Evolutionary conservation across 2,888 invertebrate genomes (phyloP).

Genomic region (Oconnorella tubifera): DNA sequence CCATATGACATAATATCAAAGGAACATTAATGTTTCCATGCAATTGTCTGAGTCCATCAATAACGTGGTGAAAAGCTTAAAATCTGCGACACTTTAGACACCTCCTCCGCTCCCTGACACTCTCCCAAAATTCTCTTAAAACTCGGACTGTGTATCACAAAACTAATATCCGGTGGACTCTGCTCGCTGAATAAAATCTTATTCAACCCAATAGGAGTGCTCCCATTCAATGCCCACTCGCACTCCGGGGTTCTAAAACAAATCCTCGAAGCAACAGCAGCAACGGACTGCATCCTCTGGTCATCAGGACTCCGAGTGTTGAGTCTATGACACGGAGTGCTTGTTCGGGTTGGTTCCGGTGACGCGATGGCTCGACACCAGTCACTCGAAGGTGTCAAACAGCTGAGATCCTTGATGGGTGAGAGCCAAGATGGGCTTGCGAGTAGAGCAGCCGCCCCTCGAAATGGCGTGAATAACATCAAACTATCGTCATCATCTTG

Average conservation of each 20-base stretch:
- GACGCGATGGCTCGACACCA: background rate
- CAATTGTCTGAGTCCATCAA: too few species aligned
- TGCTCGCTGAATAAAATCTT: background rate
- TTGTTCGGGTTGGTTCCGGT: background rate
- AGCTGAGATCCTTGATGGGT: conserved; percentile 1
- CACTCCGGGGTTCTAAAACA: background rate
- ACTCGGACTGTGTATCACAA: background rate
- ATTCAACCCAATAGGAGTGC: background rate
- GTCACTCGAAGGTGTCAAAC: background rate
- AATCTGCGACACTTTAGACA: too few species aligned
- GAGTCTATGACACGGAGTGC: background rate
- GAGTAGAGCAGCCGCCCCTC: background rate
- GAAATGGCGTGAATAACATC: conserved; percentile 14
- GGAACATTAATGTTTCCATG: too few species aligned
- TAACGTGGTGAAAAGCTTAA: too few species aligned
- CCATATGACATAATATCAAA: too few species aligned
- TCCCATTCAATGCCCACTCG: background rate
- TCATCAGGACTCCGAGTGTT: background rate
- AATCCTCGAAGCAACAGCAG: background rate
- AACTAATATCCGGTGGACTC: background rate
- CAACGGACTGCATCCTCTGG: background rate
- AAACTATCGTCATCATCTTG: conserved; percentile 10
- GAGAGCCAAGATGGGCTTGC: conserved; percentile 1
- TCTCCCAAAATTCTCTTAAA: background rate
- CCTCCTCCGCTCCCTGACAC: background rate